Evolutionary conservation across 2,113 vertebrate genomes (phyloP), one percentile per base, ranked within the genome.

Genomic region (Danionella cerebrum): DNA sequence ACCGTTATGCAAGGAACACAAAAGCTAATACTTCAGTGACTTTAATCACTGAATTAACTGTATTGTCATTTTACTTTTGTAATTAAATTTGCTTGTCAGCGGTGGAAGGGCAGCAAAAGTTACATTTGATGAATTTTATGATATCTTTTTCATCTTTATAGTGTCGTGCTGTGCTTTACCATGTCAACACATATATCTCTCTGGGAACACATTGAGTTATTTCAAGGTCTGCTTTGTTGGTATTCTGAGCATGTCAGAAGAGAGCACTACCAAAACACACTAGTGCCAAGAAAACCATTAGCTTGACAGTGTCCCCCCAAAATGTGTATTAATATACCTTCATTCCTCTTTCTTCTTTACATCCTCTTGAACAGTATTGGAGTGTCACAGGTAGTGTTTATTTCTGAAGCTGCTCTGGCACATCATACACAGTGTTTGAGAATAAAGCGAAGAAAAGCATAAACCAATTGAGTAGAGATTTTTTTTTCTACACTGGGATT

Each of bases 311-410:
- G 68, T 69, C 55, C 50, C 60, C 51, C 67, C 47, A 67, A 67
- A 75, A 75, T 71, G 63, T 75, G 55, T 60, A 75, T 67, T 75
- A 75, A 75, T 67, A 65, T 67, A 75, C 55, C 55, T 67, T 41
- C 35, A 39, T 65, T 65, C 50, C 33, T 45, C 47, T 25, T 25
- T 60, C 51, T 29, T 18, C 48, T 1, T 18, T 47, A 44, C 21
- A 45, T 29, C 16, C 35, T 67, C 65, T 50, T 5, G 8, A 29
- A 33, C 35, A 21, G 45, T 29, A 45, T 35, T 36, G 31, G 38
- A 63, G 50, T 55, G 41, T 16, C 39, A 55, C 11, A 62, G 24
- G 64, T 67, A 71, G 57, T 63, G 54, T 67, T 70, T 51, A 53
- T 71, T 41, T 41, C 9, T 41, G 62, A 8, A 54, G 29, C 63